Base-by-base conservation (phyloP, 1,140 invertebrate species). In the Heliconius himera region DNA sequence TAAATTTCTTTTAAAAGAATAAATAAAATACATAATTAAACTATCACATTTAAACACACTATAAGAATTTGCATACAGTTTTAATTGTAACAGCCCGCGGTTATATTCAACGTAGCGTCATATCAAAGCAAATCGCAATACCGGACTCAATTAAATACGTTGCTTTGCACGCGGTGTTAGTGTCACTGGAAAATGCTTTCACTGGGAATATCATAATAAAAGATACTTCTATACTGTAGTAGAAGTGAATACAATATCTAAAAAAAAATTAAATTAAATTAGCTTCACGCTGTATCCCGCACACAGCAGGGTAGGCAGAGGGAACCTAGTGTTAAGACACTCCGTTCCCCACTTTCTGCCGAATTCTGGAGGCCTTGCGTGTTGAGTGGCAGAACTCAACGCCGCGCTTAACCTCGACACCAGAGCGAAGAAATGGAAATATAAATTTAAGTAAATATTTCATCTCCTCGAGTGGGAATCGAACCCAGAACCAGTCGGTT, bases 61-160 rank as follows among this genome's bases (percentile, higher is more conserved):
- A 66, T 66, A 66, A 66, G 60, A 56, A 56, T 56, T 22, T 56
- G 22, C 70, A 71, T 71, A 71, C 33, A 36, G 70, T 70, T 70
- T 70, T 36, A 71, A 71, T 71, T 71, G 20, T 71, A 66, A 71
- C 29, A 38, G 33, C 70, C 20, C 33, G 6, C 33, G 22, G 51
- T 46, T 74, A 72, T 41, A 78, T 71, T 74, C 73, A 80, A 70
- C 60, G 36, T 20, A 80, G 56, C 76, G 56, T 70, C 33, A 71
- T 73, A 80, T 77, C 75, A 77, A 77, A 81, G 71, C 26, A 66
- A 80, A 73, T 81, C 56, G 56, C 79, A 73, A 81, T 81, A 36
- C 71, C n/a, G 71, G 56, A 20, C 54, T 66, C n/a, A 80, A 81
- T 77, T 81, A 77, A 81, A 77, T 77, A 77, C 29, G 51, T 78